Evolutionary conservation across 64 coral and sea anemone species (phyloP).

Genomic region (Stichodactyla helianthus): DNA sequence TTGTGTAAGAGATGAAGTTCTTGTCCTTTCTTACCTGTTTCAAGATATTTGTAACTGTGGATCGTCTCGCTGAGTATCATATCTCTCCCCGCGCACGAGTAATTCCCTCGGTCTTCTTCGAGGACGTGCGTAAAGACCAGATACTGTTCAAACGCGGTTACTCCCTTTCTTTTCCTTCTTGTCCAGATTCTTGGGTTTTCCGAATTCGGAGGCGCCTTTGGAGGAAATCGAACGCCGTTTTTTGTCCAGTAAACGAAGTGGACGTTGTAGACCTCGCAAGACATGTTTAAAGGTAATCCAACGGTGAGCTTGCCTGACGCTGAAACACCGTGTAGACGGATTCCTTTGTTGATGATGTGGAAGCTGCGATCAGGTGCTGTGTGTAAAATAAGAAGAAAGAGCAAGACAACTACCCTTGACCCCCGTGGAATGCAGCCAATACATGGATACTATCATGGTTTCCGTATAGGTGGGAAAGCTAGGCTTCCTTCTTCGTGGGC

Average conservation of each 20-base stretch:
- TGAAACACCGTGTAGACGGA: not conserved
- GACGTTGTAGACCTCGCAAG: not conserved
- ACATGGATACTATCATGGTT: too few species aligned
- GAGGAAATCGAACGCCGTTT: not conserved
- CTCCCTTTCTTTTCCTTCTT: not conserved
- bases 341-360: not conserved
- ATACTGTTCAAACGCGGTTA: not conserved
- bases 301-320: not conserved
- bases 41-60: not conserved
- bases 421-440: too few species aligned
- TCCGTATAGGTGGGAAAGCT: too few species aligned
- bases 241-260: not conserved
- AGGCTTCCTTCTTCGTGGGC: too few species aligned
- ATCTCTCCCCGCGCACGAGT: not conserved
- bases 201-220: not conserved
- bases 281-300: not conserved
- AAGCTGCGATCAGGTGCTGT: not conserved
- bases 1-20: too few species aligned
- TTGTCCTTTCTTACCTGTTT: not conserved
- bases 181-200: not conserved
- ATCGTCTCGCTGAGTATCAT: not conserved
- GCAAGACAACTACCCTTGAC: too few species aligned
- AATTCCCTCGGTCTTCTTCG: not conserved
- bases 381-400: not conserved
- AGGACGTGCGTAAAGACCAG: not conserved